Conservation (phyloP, 2,113 vertebrate genomes). For the Seriola dumerili region DNA sequence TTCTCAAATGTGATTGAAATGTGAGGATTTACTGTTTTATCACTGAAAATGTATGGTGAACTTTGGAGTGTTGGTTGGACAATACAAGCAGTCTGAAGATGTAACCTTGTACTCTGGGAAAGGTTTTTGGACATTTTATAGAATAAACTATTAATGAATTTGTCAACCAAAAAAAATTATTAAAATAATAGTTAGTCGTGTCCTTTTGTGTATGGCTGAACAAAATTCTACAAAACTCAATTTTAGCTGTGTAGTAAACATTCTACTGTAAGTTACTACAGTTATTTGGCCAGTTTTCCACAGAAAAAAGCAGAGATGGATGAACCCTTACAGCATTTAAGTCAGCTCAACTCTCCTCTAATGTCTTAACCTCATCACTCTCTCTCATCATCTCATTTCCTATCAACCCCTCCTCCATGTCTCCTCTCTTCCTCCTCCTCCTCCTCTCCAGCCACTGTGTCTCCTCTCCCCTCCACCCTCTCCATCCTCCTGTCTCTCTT, state of each 20-base stretch:
- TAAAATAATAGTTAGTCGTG: background rate
- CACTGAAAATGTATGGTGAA: too few relatives aligned
- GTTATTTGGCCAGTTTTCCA: background rate
- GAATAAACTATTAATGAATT: background rate
- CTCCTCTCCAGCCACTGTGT: background rate
- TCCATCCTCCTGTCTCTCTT: constrained; percentile 25
- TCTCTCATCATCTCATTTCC: constrained; percentile 56
- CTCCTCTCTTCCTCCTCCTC: constrained; percentile 1
- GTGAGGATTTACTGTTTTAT: too few relatives aligned
- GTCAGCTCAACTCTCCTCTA: constrained; percentile 34
- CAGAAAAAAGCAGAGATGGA: background rate
- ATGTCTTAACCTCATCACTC: constrained; percentile 49
- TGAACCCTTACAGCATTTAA: constrained; percentile 22
- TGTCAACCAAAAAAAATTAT: background rate
- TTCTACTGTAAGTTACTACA: background rate
- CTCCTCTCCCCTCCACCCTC: background rate
- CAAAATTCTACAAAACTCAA: background rate
- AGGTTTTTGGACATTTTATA: too few relatives aligned
- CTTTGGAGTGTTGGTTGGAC: background rate
- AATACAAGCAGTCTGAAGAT: background rate
- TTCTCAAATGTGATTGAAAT: background rate
- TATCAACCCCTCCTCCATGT: constrained; percentile 42
- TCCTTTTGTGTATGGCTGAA: background rate
- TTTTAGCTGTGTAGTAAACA: background rate
- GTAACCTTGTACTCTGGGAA: too few relatives aligned